Conservation (phyloP, 2,888 invertebrate genomes). For the Leucophora obtusa region DNA sequence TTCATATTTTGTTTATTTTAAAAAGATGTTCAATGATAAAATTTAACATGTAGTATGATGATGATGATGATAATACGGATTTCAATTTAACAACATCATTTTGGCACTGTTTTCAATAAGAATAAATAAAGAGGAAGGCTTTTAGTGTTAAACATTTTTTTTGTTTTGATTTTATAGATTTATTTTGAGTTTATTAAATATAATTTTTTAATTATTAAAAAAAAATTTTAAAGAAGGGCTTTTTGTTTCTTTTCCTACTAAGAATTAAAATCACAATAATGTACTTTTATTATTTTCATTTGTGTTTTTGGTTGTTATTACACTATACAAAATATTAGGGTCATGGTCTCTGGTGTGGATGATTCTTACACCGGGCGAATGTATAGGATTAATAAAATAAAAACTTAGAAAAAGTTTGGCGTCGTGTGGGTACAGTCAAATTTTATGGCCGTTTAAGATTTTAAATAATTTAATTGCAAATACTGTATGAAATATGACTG, state of each 20-base stretch:
- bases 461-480: too few relatives aligned
- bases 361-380: too few relatives aligned
- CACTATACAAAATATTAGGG: background rate
- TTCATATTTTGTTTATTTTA: too few relatives aligned
- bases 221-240: background rate
- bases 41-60: conserved; percentile 24
- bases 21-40: background rate
- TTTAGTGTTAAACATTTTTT: background rate
- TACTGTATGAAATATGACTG: too few relatives aligned
- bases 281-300: background rate
- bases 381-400: too few relatives aligned
- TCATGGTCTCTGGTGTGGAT: too few relatives aligned
- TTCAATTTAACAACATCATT: conserved; percentile 6
- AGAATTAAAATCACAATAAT: conserved; percentile 50
- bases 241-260: background rate
- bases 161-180: background rate
- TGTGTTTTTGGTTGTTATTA: background rate
- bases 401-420: too few relatives aligned
- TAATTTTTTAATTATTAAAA: background rate
- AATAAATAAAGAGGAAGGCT: background rate
- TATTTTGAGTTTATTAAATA: background rate
- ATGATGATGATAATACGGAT: conserved; percentile 13
- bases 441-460: too few relatives aligned
- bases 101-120: conserved; percentile 23
- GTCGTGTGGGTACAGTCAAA: too few relatives aligned